These are phyloP conservation scores for Carettochelys insculpta DNA, from an alignment of 2,113 vertebrate species.

Conservation along the genomic window DNA sequence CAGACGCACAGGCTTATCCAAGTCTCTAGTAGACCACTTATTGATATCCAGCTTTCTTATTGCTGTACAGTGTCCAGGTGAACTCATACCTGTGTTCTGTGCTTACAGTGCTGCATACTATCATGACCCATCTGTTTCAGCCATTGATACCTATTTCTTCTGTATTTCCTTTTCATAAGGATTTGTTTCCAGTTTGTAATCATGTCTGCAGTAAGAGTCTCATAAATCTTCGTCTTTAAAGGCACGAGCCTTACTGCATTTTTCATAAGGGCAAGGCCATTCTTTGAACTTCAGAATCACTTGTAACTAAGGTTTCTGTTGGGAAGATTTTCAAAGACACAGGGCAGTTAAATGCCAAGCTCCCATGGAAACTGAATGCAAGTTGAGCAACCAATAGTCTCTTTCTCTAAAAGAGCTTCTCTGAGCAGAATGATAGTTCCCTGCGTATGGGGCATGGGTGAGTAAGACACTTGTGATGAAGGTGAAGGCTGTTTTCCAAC, in stretches of 20 bases:
- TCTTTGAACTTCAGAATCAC: conserved; percentile 68
- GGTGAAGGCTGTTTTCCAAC: neutral
- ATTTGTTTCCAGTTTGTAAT: conserved; percentile 57
- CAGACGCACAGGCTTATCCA: neutral
- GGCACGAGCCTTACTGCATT: conserved; percentile 64
- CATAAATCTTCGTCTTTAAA: conserved; percentile 68
- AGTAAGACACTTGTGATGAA: neutral
- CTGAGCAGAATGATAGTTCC: neutral
- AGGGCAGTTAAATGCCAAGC: conserved; percentile 47
- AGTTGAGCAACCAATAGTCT: conserved; percentile 20
- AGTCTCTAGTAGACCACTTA: neutral
- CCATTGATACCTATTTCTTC: conserved; percentile 51
- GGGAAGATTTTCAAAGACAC: conserved; percentile 53
- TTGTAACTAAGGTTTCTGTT: conserved; percentile 58
- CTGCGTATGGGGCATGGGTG: neutral
- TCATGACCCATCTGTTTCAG: conserved; percentile 40
- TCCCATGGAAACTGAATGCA: conserved; percentile 30
- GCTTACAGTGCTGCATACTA: neutral
- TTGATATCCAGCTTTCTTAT: neutral
- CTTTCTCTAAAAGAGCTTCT: neutral
- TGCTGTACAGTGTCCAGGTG: neutral
- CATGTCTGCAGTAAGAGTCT: conserved; percentile 60
- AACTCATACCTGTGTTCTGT: neutral
- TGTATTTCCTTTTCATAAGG: conserved; percentile 55
- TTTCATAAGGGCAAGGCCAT: conserved; percentile 72